phyloP scores from a whole-genome alignment of 1,140 invertebrate genomes.

The Apis dorsata region DNA sequence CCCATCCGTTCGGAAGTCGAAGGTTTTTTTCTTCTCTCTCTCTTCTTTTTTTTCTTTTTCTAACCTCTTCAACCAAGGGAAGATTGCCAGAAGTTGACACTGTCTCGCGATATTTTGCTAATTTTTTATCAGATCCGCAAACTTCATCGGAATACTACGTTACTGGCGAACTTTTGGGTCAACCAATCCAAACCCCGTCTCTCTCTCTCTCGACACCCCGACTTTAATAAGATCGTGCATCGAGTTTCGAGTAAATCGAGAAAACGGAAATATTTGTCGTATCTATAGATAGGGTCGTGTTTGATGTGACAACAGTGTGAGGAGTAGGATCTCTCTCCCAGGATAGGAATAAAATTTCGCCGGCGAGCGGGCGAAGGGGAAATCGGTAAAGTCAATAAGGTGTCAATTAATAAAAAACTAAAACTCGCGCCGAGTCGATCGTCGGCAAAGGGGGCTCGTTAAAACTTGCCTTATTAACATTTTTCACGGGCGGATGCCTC shows the following conservation, averaged over 20 bases:
- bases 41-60: too few relatives aligned
- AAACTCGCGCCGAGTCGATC: slow-evolving; percentile 3
- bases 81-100: not conserved
- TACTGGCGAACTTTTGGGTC: slow-evolving; percentile 11
- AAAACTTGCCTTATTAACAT: slow-evolving; percentile 79
- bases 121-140: slow-evolving; percentile 19
- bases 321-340: not conserved
- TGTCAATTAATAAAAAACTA: slow-evolving; percentile 33
- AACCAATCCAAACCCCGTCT: not conserved
- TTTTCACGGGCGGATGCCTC: slow-evolving; percentile 77
- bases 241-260: slow-evolving; percentile 3
- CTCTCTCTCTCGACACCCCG: too few relatives aligned
- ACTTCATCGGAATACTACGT: slow-evolving; percentile 9
- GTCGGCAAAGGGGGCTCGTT: slow-evolving; percentile 58
- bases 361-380: not conserved
- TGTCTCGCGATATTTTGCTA: slow-evolving; percentile 4
- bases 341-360: slow-evolving; percentile 20
- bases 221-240: slow-evolving; percentile 34
- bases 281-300: slow-evolving; percentile 5
- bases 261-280: slow-evolving; percentile 39
- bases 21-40: too few relatives aligned
- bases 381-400: slow-evolving; percentile 6
- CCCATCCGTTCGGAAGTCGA: slow-evolving; percentile 40
- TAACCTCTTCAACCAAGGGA: slow-evolving; percentile 17
- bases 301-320: slow-evolving; percentile 9